Percentiles rank a stretch among this genome's conserved stretches.
Conservation (phyloP, 1,140 invertebrate genomes). For the Episyrphus balteatus region DNA sequence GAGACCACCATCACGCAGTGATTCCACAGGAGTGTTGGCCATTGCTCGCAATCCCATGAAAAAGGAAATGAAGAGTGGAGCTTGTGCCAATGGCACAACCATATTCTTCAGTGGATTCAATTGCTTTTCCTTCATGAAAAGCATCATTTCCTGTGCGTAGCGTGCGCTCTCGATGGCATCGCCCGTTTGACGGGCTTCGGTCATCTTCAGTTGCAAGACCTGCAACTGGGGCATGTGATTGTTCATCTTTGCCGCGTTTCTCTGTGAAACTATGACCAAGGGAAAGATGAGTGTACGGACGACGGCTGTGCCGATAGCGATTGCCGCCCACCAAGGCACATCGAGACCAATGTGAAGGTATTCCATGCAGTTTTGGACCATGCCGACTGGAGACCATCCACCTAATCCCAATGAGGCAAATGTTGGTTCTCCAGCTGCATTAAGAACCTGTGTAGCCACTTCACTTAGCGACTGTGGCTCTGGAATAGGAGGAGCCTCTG, state of each 20-base stretch:
- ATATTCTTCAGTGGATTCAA: conserved; percentile 72
- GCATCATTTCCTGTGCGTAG: conserved; percentile 60
- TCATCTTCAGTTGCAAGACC: conserved; percentile 66
- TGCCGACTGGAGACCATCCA: conserved; percentile 62
- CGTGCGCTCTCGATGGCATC: conserved; percentile 66
- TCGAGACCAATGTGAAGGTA: conserved; percentile 61
- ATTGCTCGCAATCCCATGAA: conserved; percentile 75
- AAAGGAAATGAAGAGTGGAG: conserved; percentile 83
- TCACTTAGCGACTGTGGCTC: conserved; percentile 28
- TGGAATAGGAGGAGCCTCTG: conserved; percentile 42
- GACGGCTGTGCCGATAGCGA: conserved; percentile 63
- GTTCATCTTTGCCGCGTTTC: conserved; percentile 63
- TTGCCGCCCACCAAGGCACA: conserved; percentile 85
- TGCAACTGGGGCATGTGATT: conserved; percentile 75
- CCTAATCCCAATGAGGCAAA: conserved; percentile 71
- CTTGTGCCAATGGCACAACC: conserved; percentile 70
- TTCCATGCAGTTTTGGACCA: conserved; percentile 71
- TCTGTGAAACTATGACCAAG: conserved; percentile 65
- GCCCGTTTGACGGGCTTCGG: conserved; percentile 66
- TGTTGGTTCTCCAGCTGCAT: conserved; percentile 58
- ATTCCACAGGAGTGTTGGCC: conserved; percentile 78
- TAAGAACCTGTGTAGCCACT: conserved; percentile 36
- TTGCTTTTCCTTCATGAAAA: conserved; percentile 69
- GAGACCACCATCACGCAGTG: conserved; percentile 77
- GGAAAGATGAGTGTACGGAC: conserved; percentile 70